Percentiles rank a stretch among this genome's conserved stretches.
Conservation (phyloP, 2,888 invertebrate species). For the Cosmopolites sordidus region DNA sequence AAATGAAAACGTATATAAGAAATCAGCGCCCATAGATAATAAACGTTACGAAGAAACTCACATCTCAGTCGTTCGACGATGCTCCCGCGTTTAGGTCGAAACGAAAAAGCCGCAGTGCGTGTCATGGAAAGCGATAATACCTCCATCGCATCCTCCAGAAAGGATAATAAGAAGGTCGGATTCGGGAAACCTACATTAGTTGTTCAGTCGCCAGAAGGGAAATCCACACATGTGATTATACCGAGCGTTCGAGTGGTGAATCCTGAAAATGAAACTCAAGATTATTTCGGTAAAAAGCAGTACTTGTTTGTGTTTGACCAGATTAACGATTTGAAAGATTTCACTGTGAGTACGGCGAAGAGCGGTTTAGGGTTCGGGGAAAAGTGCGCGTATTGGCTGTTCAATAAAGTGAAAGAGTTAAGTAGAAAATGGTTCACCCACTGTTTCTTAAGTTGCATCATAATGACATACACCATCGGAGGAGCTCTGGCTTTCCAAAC, state of each 20-base stretch:
- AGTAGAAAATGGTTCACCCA: constrained; percentile 87
- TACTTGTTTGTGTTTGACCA: constrained; percentile 76
- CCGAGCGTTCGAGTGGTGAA: not conserved
- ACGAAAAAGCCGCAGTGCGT: constrained; percentile 1
- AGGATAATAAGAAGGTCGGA: constrained; percentile 32
- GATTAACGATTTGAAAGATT: constrained; percentile 72
- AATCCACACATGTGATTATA: not conserved
- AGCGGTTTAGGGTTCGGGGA: constrained; percentile 80
- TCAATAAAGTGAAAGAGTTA: constrained; percentile 70
- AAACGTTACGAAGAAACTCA: too few relatives aligned
- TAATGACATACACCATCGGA: constrained; percentile 72
- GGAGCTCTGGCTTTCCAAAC: constrained; percentile 77
- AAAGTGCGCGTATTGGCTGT: constrained; percentile 74
- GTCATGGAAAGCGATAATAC: constrained; percentile 20
- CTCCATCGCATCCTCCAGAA: constrained; percentile 10
- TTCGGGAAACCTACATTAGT: constrained; percentile 39
- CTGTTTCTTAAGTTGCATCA: constrained; percentile 73
- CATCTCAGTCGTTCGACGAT: constrained; percentile 25
- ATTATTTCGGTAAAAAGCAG: constrained; percentile 56
- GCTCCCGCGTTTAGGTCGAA: constrained; percentile 6
- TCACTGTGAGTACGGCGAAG: constrained; percentile 67
- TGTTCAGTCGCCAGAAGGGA: constrained; percentile 26
- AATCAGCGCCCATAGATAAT: too few relatives aligned
- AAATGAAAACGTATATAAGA: too few relatives aligned
- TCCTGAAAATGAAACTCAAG: not conserved